Evolutionary conservation across 2,113 vertebrate genomes (phyloP).

Genomic region (Collichthys lucidus): DNA sequence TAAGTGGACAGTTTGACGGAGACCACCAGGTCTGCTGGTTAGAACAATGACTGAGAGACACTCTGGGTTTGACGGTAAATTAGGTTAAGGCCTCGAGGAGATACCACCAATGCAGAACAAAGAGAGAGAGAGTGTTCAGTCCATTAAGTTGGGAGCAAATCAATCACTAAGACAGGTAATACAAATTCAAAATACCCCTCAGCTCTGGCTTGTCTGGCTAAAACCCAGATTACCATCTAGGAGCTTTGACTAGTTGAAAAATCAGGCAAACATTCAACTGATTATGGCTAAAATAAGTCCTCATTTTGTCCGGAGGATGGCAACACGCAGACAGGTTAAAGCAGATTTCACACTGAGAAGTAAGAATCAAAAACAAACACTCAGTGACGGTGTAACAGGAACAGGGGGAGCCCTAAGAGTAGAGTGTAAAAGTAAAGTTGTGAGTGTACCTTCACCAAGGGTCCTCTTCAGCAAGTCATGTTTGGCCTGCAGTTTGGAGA

Average conservation of each 20-base stretch:
- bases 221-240: slow-evolving; percentile 59
- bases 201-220: slow-evolving; percentile 39
- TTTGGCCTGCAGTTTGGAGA: slow-evolving; percentile 99
- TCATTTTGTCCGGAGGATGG: neutral
- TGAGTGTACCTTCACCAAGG: slow-evolving; percentile 90
- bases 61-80: slow-evolving; percentile 17
- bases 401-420: neutral
- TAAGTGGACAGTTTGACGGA: slow-evolving; percentile 43
- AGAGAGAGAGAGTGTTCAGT: slow-evolving; percentile 1
- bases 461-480: slow-evolving; percentile 96
- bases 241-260: slow-evolving; percentile 25
- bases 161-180: slow-evolving; percentile 70
- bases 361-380: neutral
- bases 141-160: slow-evolving; percentile 58
- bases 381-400: neutral
- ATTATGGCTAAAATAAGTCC: neutral
- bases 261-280: slow-evolving; percentile 16
- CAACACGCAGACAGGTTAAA: neutral
- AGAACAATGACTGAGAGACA: slow-evolving; percentile 38
- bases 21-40: slow-evolving; percentile 61
- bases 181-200: slow-evolving; percentile 46
- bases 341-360: neutral
- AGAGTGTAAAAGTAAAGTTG: neutral
- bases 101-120: slow-evolving; percentile 66
- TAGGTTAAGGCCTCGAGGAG: slow-evolving; percentile 46